phyloP scores from a whole-genome alignment of 2,797 vertebrate species.

The Hoplostethus atlanticus region DNA sequence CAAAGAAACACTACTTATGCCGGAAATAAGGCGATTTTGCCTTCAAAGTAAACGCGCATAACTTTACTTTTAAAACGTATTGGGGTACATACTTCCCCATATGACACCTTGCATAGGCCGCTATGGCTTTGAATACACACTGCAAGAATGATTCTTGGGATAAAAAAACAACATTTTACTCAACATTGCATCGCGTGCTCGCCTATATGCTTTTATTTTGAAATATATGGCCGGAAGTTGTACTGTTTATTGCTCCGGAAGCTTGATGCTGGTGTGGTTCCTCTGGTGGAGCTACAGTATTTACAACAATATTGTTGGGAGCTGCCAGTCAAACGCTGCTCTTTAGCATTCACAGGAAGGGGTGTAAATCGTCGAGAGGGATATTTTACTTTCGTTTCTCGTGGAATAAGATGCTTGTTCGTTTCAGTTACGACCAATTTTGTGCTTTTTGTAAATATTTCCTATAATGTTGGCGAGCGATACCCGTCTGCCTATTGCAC shows the following conservation, averaged over 20 bases:
- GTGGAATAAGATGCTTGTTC: background rate
- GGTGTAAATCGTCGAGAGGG: slow-evolving; percentile 10
- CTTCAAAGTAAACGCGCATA: slow-evolving; percentile 56
- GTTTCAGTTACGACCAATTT: slow-evolving; percentile 25
- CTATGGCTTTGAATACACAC: too few species aligned
- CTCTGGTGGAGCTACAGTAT: slow-evolving; percentile 57
- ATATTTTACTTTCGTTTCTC: background rate
- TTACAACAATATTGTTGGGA: slow-evolving; percentile 66
- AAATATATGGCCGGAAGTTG: slow-evolving; percentile 6
- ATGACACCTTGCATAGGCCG: too few species aligned
- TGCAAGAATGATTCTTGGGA: too few species aligned
- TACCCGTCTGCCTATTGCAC: slow-evolving; percentile 66
- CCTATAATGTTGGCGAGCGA: slow-evolving; percentile 59
- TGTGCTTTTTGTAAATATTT: slow-evolving; percentile 50
- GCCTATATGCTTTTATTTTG: slow-evolving; percentile 46
- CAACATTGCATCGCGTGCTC: too few species aligned
- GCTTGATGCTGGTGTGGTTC: slow-evolving; percentile 47
- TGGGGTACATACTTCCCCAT: too few species aligned
- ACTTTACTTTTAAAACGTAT: too few species aligned
- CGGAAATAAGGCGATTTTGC: background rate
- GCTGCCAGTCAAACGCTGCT: slow-evolving; percentile 21
- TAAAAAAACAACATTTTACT: too few species aligned
- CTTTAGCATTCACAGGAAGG: slow-evolving; percentile 28
- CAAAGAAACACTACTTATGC: background rate
- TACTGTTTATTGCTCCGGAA: accelerated